phyloP scores from a whole-genome alignment of 2,797 vertebrate genomes.

The Mus caroli region DNA sequence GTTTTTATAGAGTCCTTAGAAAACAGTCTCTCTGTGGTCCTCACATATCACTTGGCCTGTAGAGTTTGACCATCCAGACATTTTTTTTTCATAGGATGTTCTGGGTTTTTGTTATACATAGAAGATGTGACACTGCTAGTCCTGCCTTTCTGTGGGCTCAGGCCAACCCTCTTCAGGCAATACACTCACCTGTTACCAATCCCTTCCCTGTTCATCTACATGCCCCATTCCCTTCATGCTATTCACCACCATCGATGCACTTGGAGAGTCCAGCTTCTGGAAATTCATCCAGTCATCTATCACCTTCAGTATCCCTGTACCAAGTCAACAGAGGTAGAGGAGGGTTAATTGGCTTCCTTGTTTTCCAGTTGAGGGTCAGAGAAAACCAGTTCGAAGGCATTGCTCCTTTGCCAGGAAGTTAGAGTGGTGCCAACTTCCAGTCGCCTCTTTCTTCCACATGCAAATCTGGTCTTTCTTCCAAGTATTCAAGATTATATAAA shows the following conservation, averaged over 20 bases:
- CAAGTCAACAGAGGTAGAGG: neutral
- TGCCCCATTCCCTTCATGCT: neutral
- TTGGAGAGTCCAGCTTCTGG: neutral
- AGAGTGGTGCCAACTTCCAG: neutral
- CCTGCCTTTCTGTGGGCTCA: neutral
- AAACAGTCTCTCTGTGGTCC: neutral
- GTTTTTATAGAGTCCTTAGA: neutral
- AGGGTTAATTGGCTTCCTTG: neutral
- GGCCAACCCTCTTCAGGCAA: neutral
- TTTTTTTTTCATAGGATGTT: conserved; percentile 18
- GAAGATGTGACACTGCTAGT: neutral
- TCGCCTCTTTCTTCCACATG: neutral
- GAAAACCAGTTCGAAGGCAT: neutral
- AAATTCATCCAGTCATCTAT: neutral
- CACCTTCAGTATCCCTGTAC: neutral
- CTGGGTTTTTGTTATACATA: neutral
- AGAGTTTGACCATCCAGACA: neutral
- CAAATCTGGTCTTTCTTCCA: neutral
- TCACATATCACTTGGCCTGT: neutral
- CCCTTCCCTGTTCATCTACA: neutral
- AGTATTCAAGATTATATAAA: neutral
- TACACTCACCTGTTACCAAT: neutral
- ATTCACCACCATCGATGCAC: no score
- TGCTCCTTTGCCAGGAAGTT: neutral
- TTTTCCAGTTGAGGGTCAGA: neutral